phyloP scores from a whole-genome alignment of 2,797 vertebrate genomes.

The Melanotaenia pygmaea region DNA sequence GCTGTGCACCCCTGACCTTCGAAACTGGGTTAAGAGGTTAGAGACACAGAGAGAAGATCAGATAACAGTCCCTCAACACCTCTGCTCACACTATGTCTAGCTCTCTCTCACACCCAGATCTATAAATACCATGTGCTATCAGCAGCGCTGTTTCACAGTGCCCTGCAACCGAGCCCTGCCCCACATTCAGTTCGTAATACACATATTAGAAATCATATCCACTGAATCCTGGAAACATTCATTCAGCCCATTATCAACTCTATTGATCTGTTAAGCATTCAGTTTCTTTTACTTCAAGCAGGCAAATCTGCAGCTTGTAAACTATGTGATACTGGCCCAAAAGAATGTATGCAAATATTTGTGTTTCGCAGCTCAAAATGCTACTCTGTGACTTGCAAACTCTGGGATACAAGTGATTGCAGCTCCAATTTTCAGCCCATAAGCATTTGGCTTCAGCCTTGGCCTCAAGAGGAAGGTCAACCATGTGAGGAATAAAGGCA shows the following conservation, averaged over 20 bases:
- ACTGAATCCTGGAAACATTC: constrained; percentile 20
- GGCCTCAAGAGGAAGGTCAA: constrained; percentile 56
- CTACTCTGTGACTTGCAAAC: not conserved
- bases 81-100: constrained; percentile 35
- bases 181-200: constrained; percentile 66
- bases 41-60: constrained; percentile 67
- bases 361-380: not conserved
- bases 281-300: constrained; percentile 6
- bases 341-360: constrained; percentile 11
- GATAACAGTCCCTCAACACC: constrained; percentile 69
- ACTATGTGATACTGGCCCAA: not conserved
- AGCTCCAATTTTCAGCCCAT: constrained; percentile 8
- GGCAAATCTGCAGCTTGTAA: not conserved
- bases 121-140: constrained; percentile 75
- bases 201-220: constrained; percentile 34
- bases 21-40: constrained; percentile 82
- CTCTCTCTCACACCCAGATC: constrained; percentile 52
- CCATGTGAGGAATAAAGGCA: constrained; percentile 27
- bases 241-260: not conserved
- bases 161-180: constrained; percentile 60
- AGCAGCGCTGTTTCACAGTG: constrained; percentile 57
- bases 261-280: constrained; percentile 15
- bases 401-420: not conserved
- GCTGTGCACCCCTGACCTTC: constrained; percentile 55
- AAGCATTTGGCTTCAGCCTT: constrained; percentile 44